These are phyloP conservation scores for Phania funesta DNA, from an alignment of 2,888 invertebrate species.

Conservation along the genomic window DNA sequence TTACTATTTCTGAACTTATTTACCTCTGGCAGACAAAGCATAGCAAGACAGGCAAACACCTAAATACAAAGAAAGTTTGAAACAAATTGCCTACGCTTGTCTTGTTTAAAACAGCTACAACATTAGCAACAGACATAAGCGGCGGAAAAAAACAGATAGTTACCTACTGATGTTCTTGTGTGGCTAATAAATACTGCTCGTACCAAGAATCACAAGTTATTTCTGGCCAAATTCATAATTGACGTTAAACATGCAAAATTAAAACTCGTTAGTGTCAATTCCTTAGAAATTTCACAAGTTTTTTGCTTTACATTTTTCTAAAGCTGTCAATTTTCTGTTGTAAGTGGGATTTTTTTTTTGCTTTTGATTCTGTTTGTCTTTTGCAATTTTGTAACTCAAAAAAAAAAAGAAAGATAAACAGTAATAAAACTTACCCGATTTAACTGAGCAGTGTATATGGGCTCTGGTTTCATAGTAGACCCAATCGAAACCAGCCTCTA, in stretches of 20 bases:
- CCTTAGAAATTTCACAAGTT: constrained; percentile 71
- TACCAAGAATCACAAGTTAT: constrained; percentile 62
- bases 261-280: constrained; percentile 77
- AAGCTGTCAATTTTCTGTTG: constrained; percentile 50
- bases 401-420: background rate
- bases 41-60: constrained; percentile 12
- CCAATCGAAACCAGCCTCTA: constrained; percentile 99
- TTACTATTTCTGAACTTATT: background rate
- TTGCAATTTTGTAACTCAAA: background rate
- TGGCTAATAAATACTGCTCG: constrained; percentile 10
- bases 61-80: constrained; percentile 60
- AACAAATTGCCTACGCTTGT: constrained; percentile 77
- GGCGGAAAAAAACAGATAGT: constrained; percentile 5
- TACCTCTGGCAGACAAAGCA: background rate
- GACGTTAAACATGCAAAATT: constrained; percentile 77
- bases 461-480: constrained; percentile 97
- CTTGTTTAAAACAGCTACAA: constrained; percentile 73
- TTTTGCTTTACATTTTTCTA: constrained; percentile 17
- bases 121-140: constrained; percentile 44
- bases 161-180: background rate
- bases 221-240: constrained; percentile 63
- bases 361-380: background rate
- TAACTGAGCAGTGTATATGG: constrained; percentile 98
- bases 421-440: constrained; percentile 90
- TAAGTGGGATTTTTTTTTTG: constrained; percentile 10